Conservation (phyloP, 30 jellyfish, hydroid and myxozoan species). For the Chrysaora quinquecirrha region DNA sequence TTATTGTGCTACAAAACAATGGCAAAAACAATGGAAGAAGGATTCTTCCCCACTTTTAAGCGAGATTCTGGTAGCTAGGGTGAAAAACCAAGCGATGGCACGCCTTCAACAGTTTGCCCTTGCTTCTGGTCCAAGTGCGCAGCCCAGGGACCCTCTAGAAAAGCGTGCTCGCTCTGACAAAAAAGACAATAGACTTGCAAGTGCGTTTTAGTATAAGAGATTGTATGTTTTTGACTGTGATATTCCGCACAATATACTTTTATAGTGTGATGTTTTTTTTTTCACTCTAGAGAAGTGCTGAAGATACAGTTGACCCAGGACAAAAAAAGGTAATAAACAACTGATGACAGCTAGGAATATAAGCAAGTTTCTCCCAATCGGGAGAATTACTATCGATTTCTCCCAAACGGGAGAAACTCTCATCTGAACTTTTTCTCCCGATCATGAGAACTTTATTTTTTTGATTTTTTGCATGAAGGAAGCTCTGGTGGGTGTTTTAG, state of each 20-base stretch:
- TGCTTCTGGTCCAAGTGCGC: not conserved
- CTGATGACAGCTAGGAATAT: not conserved
- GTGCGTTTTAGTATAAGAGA: too few relatives aligned
- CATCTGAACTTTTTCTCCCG: not conserved
- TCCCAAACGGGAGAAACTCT: not conserved
- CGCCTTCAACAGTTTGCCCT: too few relatives aligned
- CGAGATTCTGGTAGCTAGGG: too few relatives aligned
- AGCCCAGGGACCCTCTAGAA: too few relatives aligned
- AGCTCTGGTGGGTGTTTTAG: too few relatives aligned
- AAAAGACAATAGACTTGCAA: too few relatives aligned
- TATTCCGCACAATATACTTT: not conserved
- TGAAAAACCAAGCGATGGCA: too few relatives aligned
- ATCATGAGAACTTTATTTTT: not conserved
- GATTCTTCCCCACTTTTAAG: too few relatives aligned
- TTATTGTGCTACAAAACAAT: too few relatives aligned
- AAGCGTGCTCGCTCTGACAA: too few relatives aligned
- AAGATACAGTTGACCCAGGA: constrained; percentile 69
- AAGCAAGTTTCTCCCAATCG: too few relatives aligned
- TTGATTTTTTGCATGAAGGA: not conserved
- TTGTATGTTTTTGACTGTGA: not conserved
- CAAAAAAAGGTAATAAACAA: constrained; percentile 44
- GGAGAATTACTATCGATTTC: not conserved
- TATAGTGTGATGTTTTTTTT: not conserved
- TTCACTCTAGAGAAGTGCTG: constrained; percentile 59
- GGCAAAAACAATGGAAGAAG: too few relatives aligned